These are phyloP conservation scores for Brachionichthys hirsutus DNA, from an alignment of 2,113 vertebrate genomes.

Conservation along the genomic window DNA sequence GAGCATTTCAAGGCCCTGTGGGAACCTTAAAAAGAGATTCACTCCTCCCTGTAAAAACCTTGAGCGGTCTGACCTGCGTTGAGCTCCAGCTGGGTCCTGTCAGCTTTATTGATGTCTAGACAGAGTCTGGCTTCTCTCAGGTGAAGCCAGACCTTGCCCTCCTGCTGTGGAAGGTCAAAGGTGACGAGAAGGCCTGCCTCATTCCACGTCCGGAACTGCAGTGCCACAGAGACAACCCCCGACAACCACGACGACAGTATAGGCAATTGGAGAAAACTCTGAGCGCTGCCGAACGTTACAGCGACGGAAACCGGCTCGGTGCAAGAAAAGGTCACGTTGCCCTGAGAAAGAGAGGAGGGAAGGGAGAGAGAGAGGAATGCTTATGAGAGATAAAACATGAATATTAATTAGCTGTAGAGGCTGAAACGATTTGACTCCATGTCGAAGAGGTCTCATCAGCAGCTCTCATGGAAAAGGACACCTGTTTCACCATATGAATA, in stretches of 20 bases:
- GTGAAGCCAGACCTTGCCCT: slow-evolving; percentile 78
- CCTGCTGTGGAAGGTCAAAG: slow-evolving; percentile 74
- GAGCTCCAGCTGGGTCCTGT: slow-evolving; percentile 78
- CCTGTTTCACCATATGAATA: slow-evolving; percentile 63
- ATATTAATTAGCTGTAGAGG: slow-evolving; percentile 59
- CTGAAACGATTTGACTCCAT: slow-evolving; percentile 50
- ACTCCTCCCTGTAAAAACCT: too few species aligned
- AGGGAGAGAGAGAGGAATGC: slow-evolving; percentile 5
- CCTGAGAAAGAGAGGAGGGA: slow-evolving; percentile 72
- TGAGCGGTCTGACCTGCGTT: slow-evolving; percentile 79
- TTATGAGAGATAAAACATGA: slow-evolving; percentile 51
- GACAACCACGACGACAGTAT: slow-evolving; percentile 48
- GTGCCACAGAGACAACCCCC: slow-evolving; percentile 64
- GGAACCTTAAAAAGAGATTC: too few species aligned
- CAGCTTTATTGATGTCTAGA: slow-evolving; percentile 80
- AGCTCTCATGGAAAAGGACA: slow-evolving; percentile 54
- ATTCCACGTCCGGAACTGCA: slow-evolving; percentile 96
- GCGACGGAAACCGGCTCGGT: slow-evolving; percentile 83
- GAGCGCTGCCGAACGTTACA: slow-evolving; percentile 85
- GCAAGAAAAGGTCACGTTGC: slow-evolving; percentile 89
- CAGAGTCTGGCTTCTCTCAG: slow-evolving; percentile 84
- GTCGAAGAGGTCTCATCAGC: slow-evolving; percentile 54
- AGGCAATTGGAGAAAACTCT: slow-evolving; percentile 84
- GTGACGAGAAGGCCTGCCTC: slow-evolving; percentile 85
- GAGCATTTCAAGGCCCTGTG: background rate